phyloP scores from a whole-genome alignment of 2,797 vertebrate genomes.

The Anomalospiza imberbis region DNA sequence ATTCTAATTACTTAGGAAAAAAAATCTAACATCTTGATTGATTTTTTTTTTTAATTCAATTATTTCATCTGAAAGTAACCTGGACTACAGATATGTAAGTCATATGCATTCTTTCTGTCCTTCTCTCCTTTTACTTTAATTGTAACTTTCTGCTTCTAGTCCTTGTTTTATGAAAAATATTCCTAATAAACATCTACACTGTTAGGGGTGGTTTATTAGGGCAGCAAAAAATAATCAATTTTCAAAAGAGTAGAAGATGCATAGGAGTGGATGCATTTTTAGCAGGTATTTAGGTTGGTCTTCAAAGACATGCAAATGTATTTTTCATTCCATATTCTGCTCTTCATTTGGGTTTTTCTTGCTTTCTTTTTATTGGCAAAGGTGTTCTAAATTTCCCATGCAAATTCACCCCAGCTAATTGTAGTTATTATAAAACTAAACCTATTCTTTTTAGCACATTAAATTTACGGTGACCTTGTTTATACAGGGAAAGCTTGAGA shows the following conservation, averaged over 20 bases:
- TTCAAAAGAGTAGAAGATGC: not conserved
- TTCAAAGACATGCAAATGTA: constrained; percentile 8
- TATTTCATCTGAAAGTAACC: not conserved
- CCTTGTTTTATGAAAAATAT: not conserved
- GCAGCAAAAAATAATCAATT: not conserved
- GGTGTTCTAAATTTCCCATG: not conserved
- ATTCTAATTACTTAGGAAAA: not conserved
- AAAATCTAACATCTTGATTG: not conserved
- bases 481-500: not conserved
- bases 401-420: not conserved
- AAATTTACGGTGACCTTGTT: not conserved
- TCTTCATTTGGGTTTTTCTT: not conserved
- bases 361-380: not conserved
- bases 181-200: not conserved
- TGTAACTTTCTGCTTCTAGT: not conserved
- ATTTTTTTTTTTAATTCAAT: not conserved
- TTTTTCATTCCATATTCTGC: not conserved
- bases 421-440: not conserved
- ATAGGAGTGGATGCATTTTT: not conserved
- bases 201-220: not conserved
- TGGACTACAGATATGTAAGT: not conserved
- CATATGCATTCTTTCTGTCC: not conserved
- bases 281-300: not conserved
- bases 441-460: not conserved
- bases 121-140: not conserved